Base-by-base conservation (phyloP, 1,140 invertebrate species). In the Hyles vespertilio region DNA sequence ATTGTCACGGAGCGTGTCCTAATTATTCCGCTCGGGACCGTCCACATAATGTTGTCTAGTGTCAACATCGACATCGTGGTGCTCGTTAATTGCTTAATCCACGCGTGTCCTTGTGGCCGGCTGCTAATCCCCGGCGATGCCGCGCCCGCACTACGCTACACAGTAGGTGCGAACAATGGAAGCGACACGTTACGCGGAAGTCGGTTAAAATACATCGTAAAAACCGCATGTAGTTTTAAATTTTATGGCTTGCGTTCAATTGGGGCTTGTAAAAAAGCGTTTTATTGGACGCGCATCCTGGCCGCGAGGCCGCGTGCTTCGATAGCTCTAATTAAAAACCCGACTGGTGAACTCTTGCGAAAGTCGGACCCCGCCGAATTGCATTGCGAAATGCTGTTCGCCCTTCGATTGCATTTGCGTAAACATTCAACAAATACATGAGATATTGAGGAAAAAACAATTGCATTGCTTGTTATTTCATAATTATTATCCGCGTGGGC, bases 251-350 rank as follows among this genome's bases (percentile, higher is more conserved):
- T 65, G 63, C 74, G 72, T 85, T 77, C 85, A 85, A 88, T 87
- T 88, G 85, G 73, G 74, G 79, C 69, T 72, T 80, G 84, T 88
- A 87, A 88, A 88, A 86, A 80, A 78, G 72, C 67, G 70, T 84
- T 88, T 86, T 88, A 86, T 85, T 86, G 77, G 73, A 76, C 76
- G 70, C 69, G 76, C 84, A 84, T 87, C 84, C 85, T 84, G 80
- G 74, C 74, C 43, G 47, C 81, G 80, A 86, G 84, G 84, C 65
- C 81, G 79, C 66, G 74, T 74, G 68, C 59, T 74, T 67, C 70
- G 69, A 73, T 76, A 79, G 73, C 73, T 80, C 81, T 85, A 83
- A 85, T 87, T 85, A 85, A 86, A 84, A 82, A 81, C 73, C 59
- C 61, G 70, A 69, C 61, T 69, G 69, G 63, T 68, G 65, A 56